Conservation (phyloP, 1,140 invertebrate genomes). For the Arion vulgaris region DNA sequence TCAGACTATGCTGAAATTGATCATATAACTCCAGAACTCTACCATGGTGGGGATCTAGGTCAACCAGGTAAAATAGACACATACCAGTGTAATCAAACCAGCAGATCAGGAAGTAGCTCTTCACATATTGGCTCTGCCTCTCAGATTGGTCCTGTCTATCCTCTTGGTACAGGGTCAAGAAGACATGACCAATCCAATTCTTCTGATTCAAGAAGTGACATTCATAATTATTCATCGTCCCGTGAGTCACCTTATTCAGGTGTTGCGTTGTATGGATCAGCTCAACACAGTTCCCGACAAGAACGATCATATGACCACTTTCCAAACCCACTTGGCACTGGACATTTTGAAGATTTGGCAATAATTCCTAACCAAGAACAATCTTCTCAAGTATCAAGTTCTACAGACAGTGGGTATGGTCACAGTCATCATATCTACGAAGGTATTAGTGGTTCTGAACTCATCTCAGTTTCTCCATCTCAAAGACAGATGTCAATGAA, state of each 20-base stretch:
- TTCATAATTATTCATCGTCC: background rate
- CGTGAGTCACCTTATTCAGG: constrained; percentile 9
- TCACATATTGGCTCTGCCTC: constrained; percentile 37
- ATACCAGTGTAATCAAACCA: constrained; percentile 15
- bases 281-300: background rate
- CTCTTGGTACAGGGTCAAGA: background rate
- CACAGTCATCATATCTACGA: constrained; percentile 63
- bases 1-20: constrained; percentile 37
- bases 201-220: constrained; percentile 31
- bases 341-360: constrained; percentile 62
- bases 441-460: constrained; percentile 39
- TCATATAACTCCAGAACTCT: background rate
- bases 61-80: background rate
- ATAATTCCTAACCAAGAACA: constrained; percentile 60
- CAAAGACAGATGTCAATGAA: constrained; percentile 43
- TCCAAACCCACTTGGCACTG: background rate
- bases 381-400: constrained; percentile 68
- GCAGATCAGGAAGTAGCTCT: constrained; percentile 28
- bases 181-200: constrained; percentile 13
- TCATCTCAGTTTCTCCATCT: constrained; percentile 41
- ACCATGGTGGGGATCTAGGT: background rate
- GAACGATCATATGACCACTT: background rate
- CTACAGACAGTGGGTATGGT: constrained; percentile 69
- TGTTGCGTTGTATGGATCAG: background rate
- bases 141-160: constrained; percentile 12